These are phyloP conservation scores for Phrynocephalus versicolor DNA, from an alignment of 2,113 vertebrate species.

Conservation along the genomic window DNA sequence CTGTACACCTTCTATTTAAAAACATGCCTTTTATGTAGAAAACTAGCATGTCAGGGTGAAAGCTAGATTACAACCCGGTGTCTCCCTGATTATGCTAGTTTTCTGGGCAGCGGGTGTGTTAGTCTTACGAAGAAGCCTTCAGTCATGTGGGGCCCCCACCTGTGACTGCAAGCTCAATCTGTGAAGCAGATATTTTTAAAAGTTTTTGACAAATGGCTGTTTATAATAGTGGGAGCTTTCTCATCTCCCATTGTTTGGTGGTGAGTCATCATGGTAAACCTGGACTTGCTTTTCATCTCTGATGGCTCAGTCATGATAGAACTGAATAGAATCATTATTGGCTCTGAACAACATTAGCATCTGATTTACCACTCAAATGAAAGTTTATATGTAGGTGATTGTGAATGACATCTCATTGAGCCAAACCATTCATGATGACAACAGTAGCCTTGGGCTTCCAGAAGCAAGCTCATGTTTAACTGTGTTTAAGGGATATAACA, in stretches of 20 bases:
- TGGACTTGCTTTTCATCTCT: too few relatives aligned
- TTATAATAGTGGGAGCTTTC: too few relatives aligned
- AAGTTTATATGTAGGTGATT: too few relatives aligned
- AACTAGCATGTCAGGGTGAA: neutral
- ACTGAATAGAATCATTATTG: too few relatives aligned
- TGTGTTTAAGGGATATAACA: neutral
- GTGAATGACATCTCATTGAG: neutral
- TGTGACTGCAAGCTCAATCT: neutral
- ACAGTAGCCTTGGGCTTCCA: neutral
- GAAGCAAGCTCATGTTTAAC: neutral
- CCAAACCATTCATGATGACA: too few relatives aligned
- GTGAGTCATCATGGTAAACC: too few relatives aligned
- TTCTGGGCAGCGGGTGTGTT: neutral
- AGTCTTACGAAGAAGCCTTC: neutral
- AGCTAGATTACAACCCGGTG: neutral
- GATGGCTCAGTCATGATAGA: neutral
- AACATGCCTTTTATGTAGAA: neutral
- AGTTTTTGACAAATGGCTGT: too few relatives aligned
- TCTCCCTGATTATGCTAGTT: neutral
- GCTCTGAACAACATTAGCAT: neutral
- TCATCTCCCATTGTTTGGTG: too few relatives aligned
- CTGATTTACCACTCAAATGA: too few relatives aligned
- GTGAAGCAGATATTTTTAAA: too few relatives aligned
- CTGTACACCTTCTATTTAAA: too few relatives aligned
- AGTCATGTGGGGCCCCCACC: neutral